Evolutionary conservation across 2,797 vertebrate genomes (phyloP).

Genomic region (Enteromius treurensis): DNA sequence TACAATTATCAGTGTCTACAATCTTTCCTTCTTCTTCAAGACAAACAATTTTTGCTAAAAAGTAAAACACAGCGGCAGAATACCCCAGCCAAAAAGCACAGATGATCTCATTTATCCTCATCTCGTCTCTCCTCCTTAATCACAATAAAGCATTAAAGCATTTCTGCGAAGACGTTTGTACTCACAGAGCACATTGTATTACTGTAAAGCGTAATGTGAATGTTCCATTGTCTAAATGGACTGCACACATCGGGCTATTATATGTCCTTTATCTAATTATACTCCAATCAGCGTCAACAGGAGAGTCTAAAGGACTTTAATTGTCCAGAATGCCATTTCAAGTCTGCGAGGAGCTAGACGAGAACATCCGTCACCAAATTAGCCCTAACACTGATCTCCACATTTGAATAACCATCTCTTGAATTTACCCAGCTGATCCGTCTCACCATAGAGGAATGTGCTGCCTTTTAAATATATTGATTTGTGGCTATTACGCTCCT

Average conservation of each 20-base stretch:
- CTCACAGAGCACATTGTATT: conserved; percentile 30
- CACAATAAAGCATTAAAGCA: conserved; percentile 11
- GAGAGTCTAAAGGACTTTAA: conserved; percentile 39
- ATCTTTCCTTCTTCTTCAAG: not conserved
- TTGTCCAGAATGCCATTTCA: conserved; percentile 38
- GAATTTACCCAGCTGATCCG: conserved; percentile 68
- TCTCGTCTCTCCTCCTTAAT: not conserved
- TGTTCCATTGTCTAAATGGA: conserved; percentile 47
- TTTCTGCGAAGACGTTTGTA: conserved; percentile 18
- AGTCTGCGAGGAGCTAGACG: conserved; percentile 43
- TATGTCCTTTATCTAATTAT: conserved; percentile 52
- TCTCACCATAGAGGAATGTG: conserved; percentile 69
- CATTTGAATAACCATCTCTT: conserved; percentile 66
- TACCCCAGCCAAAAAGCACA: not conserved
- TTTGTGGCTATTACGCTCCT: conserved; percentile 76
- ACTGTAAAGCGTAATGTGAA: conserved; percentile 34
- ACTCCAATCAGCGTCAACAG: conserved; percentile 42
- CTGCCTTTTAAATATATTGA: conserved; percentile 80
- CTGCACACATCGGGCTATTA: conserved; percentile 44
- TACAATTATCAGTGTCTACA: not conserved
- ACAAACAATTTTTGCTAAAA: not conserved
- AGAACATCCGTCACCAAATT: conserved; percentile 30
- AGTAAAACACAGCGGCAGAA: not conserved
- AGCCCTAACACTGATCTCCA: conserved; percentile 22
- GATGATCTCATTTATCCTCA: not conserved